Base-by-base conservation (phyloP, 2,113 vertebrate genomes). In the Rhinolophus sinicus region DNA sequence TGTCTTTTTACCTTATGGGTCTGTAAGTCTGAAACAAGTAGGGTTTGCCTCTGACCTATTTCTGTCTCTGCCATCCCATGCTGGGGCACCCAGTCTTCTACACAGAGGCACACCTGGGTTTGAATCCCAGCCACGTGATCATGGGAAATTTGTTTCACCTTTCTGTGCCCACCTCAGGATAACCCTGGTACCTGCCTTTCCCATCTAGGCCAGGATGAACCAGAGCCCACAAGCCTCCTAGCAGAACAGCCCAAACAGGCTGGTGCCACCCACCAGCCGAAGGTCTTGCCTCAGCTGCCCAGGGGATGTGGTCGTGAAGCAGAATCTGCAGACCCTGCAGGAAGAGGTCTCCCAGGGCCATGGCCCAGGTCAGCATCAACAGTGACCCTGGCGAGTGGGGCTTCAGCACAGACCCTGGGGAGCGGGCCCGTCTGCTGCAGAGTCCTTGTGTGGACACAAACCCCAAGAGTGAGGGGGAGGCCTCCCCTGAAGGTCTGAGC, bases 351-450 rank as follows among this genome's bases (percentile, higher is more conserved):
- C 3, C 18, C 2, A 0, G 73, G 38, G 88, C 89, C n/a, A 98
- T 99, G 98, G 98, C 98, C 67, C 97, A 98, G 78, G 75, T 96
- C 90, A 97, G 98, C 0, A 99, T 99, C 96, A 99, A 99, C 98
- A 98, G 98, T 0, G 99, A 99, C 65, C 98, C 96, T 9, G 98
- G 98, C 1, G 99, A 99, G 13, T 99, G 99, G 99, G 98, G 98
- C 18, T 98, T 98, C 96, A 99, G 98, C 0, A 97, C 98, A 0
- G 99, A 99, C 26, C 98, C 99, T 0, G 99, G 99, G 0, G 99
- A 99, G 92, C 98, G 99, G 58, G 99, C 99, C 11, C 98, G 99
- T 97, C 99, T 99, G 16, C 97, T 99, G 77, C 99, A 99, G 98
- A 99, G 99, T 94, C 99, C 99, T 95, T 99, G 99, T 0, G 99